phyloP scores from a whole-genome alignment of 2,888 invertebrate genomes.

The Eristalinus sepulchralis region DNA sequence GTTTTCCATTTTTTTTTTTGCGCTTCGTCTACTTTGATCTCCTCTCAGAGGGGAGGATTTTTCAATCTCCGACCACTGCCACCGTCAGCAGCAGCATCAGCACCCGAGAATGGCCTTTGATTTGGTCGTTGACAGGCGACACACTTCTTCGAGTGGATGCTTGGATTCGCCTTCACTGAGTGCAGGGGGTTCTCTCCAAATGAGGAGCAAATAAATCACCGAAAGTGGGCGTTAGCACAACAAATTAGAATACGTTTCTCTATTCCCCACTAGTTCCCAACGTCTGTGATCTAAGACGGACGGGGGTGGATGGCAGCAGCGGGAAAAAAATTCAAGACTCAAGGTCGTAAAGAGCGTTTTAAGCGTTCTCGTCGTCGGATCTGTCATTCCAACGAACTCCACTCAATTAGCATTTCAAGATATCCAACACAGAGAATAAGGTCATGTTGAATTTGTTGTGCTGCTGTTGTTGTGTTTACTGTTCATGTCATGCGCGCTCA shows the following conservation, averaged over 20 bases:
- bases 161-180: not conserved
- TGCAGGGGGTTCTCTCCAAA: not conserved
- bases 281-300: no score
- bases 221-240: not conserved
- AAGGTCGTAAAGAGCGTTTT: not conserved
- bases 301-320: not conserved
- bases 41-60: no score
- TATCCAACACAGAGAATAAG: constrained; percentile 39
- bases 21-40: no score
- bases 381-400: constrained; percentile 2
- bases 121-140: constrained; percentile 66
- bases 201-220: not conserved
- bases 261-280: not conserved
- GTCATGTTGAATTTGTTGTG: constrained; percentile 35
- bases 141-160: constrained; percentile 41
- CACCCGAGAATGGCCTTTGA: constrained; percentile 52
- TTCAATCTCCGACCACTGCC: no score
- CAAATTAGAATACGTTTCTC: not conserved
- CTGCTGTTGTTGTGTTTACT: not conserved
- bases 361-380: not conserved
- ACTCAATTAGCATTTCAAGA: constrained; percentile 53
- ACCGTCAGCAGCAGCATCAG: not conserved
- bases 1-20: not conserved
- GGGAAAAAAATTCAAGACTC: not conserved
- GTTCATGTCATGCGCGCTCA: constrained; percentile 32